Evolutionary conservation across 2,797 vertebrate genomes (phyloP), one percentile per base, ranked within the genome.

Genomic region (Microchirus variegatus): DNA sequence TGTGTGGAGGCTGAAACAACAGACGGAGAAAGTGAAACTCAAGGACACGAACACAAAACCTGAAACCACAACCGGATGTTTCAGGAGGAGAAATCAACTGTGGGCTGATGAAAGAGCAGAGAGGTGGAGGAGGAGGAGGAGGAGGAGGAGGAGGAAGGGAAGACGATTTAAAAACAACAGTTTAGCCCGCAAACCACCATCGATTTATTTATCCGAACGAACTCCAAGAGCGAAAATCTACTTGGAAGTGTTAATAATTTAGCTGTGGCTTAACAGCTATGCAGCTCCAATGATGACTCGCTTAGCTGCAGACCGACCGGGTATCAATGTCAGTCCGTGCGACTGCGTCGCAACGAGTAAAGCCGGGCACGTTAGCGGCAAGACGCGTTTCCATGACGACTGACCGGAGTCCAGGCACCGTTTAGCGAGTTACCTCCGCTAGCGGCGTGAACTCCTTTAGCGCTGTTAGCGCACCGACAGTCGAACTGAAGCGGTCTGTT

Each of bases 41-140:
- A 65, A 63, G 53, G 70, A 71, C 69, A 54, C 15, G 60, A 59
- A 68, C 49, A 47, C 16, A 38, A 66, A 22, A 75, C 62, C 51
- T 67, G 53, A 73, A 73, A 77, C 51, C 16, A 1, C 42, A 43
- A 53, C 41, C 46, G 40, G 60, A 31, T 12, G 22, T 48, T 37
- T 67, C 10, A 51, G 54, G 12, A n/a, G 16, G 1, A 48, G 51
- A 38, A 5, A 14, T 43, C 17, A n/a, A 12, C 15, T 11, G 15
- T 15, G 17, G 37, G 45, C 59, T 75, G 43, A 44, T 10, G 17
- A 18, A 11, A 18, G n/a, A 46, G 2, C n/a, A 17, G 16, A 10
- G 44, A 17, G 17, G 11, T 3, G 62, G 10, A 47, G 35, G 18
- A 3, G 8, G 1, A 19, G n/a, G 19, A 42, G 9, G n/a, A n/a